These are phyloP conservation scores for Siniperca scherzeri DNA, from an alignment of 2,797 vertebrate genomes.

Conservation along the genomic window DNA sequence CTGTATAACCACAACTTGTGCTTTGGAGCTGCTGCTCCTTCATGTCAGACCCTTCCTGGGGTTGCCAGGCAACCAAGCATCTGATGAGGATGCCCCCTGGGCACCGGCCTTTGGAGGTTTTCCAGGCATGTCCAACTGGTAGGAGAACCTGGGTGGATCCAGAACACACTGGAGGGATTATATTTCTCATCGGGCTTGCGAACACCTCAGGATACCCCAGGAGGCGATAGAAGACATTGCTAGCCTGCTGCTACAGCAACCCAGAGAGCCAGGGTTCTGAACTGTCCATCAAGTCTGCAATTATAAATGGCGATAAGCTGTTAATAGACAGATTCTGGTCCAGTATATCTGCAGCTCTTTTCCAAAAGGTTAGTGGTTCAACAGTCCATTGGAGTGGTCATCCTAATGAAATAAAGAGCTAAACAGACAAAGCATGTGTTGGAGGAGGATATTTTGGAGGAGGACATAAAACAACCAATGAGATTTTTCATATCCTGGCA, in stretches of 20 bases:
- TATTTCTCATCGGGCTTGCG: neutral
- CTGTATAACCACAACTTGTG: neutral
- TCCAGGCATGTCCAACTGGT: neutral
- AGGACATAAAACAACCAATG: neutral
- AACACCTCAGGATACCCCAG: neutral
- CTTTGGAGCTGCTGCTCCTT: neutral
- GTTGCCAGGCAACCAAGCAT: too few species aligned
- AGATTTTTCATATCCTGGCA: neutral
- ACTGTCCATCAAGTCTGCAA: neutral
- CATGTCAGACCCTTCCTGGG: neutral
- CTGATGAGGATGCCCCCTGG: neutral
- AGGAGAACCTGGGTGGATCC: neutral
- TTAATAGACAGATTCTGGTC: neutral
- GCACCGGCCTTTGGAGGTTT: neutral
- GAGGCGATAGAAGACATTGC: neutral
- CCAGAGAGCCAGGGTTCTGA: neutral
- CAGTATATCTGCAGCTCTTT: neutral
- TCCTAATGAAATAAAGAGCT: neutral
- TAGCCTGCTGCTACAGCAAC: neutral
- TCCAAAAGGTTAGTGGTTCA: neutral
- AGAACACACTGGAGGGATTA: neutral
- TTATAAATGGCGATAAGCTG: neutral
- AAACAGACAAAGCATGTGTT: neutral
- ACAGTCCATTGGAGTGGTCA: neutral
- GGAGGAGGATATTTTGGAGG: neutral